Percentiles rank a stretch among this genome's conserved stretches.
phyloP scores from a whole-genome alignment of 2,888 invertebrate species.

The Fragum whitleyi region DNA sequence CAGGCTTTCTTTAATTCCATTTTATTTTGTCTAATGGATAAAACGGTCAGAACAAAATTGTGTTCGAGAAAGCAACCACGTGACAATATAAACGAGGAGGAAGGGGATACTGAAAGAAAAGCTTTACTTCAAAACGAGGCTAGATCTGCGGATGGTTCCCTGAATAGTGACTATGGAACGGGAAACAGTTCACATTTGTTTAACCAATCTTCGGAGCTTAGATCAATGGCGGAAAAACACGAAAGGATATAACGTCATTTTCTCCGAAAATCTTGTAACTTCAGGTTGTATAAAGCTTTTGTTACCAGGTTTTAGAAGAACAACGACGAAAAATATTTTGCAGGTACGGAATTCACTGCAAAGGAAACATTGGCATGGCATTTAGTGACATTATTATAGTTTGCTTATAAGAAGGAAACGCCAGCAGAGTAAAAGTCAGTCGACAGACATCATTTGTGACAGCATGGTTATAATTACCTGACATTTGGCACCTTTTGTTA shows the following conservation, averaged over 20 bases:
- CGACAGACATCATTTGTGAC: no score
- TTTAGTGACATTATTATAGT: no score
- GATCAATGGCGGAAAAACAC: background rate
- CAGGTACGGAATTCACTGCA: no score
- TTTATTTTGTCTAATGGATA: constrained; percentile 62
- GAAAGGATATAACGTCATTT: background rate
- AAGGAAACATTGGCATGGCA: no score
- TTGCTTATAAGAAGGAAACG: no score
- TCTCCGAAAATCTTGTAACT: background rate
- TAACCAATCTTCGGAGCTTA: background rate
- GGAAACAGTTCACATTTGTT: background rate
- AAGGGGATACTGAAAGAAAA: background rate
- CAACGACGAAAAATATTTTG: no score
- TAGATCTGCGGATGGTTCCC: background rate
- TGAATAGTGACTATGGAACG: constrained; percentile 20
- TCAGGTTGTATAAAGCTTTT: no score
- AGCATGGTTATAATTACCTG: no score
- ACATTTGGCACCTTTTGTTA: no score
- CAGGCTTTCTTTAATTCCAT: constrained; percentile 61
- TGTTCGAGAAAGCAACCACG: background rate
- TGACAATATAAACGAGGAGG: background rate
- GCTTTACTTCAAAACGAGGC: background rate
- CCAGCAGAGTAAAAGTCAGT: no score
- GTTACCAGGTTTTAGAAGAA: no score
- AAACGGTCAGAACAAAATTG: constrained; percentile 34